These are phyloP conservation scores for Leucoma salicis DNA, from an alignment of 2,888 invertebrate species.

Conservation along the genomic window DNA sequence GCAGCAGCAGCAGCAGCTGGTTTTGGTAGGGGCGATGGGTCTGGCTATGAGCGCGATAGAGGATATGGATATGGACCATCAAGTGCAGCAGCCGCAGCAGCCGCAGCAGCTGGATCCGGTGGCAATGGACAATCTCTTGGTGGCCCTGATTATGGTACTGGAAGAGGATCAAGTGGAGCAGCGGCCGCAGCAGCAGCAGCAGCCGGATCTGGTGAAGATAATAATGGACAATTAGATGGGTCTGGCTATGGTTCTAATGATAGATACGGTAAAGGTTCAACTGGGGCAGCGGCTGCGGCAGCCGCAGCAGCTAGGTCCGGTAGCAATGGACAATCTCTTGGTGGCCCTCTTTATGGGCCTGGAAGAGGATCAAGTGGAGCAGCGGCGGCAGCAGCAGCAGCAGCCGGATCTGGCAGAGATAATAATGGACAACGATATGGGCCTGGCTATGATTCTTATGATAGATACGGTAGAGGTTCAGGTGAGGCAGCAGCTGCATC, in stretches of 20 bases:
- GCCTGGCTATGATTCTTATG: too few species aligned
- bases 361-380: too few species aligned
- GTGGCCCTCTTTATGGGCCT: too few species aligned
- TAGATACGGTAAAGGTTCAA: too few species aligned
- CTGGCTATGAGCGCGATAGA: constrained; percentile 1
- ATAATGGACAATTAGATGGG: neutral
- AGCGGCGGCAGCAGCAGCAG: constrained; percentile 1
- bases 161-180: too few species aligned
- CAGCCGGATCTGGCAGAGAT: constrained; percentile 2
- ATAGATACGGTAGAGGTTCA: too few species aligned
- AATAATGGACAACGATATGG: neutral
- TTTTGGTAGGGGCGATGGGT: neutral
- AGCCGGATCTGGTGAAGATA: constrained; percentile 2
- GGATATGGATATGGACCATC: neutral
- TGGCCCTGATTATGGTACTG: neutral
- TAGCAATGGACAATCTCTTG: too few species aligned
- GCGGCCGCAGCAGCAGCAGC: too few species aligned
- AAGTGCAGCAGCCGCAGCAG: constrained; percentile 2
- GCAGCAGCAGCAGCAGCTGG: neutral
- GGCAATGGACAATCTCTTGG: too few species aligned
- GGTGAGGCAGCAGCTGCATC: too few species aligned
- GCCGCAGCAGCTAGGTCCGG: constrained; percentile 6
- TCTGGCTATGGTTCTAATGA: neutral
- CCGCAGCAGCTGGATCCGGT: constrained; percentile 4
- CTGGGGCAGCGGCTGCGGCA: constrained; percentile 5